Conservation (phyloP, 2,113 vertebrate genomes). For the Emydura subglobosa region DNA sequence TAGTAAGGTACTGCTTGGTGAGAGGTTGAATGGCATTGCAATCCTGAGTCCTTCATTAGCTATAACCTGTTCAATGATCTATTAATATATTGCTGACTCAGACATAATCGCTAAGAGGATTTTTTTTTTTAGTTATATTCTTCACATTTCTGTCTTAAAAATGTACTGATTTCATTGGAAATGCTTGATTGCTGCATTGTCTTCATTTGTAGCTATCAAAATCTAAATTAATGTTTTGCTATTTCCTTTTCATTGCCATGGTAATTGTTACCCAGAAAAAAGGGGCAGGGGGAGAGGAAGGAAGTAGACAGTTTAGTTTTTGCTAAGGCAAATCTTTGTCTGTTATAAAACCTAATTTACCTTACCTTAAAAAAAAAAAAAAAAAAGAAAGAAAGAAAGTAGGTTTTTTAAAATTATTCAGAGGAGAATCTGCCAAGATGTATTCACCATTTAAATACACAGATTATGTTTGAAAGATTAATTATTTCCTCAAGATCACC, state of each 20-base stretch:
- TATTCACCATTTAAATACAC: neutral
- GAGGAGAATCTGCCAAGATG: neutral
- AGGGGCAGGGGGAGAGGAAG: neutral
- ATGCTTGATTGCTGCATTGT: neutral
- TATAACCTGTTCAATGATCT: accelerated
- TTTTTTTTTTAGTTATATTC: neutral
- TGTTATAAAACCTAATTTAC: neutral
- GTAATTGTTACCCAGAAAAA: neutral
- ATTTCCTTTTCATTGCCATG: neutral
- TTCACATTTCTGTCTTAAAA: neutral
- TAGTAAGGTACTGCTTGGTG: accelerated
- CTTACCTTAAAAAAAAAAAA: neutral
- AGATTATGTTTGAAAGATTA: neutral
- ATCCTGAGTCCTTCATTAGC: neutral
- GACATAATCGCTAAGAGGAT: neutral
- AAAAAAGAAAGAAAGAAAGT: no score
- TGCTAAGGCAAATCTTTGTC: neutral
- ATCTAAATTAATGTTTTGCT: neutral
- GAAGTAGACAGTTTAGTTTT: neutral
- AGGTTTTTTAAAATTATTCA: neutral
- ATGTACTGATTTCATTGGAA: neutral
- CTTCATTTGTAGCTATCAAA: neutral
- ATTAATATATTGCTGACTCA: accelerated
- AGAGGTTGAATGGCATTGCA: accelerated
- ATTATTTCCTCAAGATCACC: neutral